These are phyloP conservation scores for Sinocyclocheilus anshuiensis DNA, from an alignment of 2,113 vertebrate genomes.

Conservation along the genomic window DNA sequence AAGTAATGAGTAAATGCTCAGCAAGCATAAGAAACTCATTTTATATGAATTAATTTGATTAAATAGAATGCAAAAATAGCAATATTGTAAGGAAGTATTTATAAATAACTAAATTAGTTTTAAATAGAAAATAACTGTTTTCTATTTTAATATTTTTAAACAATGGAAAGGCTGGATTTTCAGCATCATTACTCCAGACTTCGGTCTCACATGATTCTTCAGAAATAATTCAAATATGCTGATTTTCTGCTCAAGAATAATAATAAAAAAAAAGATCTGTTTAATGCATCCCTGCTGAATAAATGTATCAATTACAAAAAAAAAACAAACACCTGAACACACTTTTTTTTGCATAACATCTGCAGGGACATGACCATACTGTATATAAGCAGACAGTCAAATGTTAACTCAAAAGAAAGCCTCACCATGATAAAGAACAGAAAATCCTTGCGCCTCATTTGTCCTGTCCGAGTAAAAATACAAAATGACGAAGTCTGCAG, in stretches of 20 bases:
- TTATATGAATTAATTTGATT: not conserved
- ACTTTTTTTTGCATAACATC: not conserved
- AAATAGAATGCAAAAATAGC: not conserved
- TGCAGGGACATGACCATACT: not conserved
- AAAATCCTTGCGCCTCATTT: conserved; percentile 93
- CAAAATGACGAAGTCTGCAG: conserved; percentile 87
- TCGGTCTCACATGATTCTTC: not conserved
- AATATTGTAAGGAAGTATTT: not conserved
- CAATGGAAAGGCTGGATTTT: not conserved
- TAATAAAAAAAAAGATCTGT: too few relatives aligned
- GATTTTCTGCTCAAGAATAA: not conserved
- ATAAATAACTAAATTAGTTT: not conserved
- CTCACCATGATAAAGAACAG: conserved; percentile 88
- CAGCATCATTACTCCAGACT: not conserved
- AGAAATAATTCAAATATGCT: not conserved
- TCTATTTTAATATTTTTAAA: too few relatives aligned
- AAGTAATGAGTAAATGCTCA: not conserved
- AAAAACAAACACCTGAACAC: too few relatives aligned
- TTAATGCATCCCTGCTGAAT: too few relatives aligned
- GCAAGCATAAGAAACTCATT: not conserved
- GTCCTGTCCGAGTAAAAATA: conserved; percentile 96
- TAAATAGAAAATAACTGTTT: too few relatives aligned
- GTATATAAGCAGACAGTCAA: not conserved
- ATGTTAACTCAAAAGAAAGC: conserved; percentile 4
- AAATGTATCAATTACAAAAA: too few relatives aligned